Evolutionary conservation across 2,888 invertebrate genomes (phyloP), one percentile per base, ranked within the genome.

Genomic region (Zhuqinia jingwanae): DNA sequence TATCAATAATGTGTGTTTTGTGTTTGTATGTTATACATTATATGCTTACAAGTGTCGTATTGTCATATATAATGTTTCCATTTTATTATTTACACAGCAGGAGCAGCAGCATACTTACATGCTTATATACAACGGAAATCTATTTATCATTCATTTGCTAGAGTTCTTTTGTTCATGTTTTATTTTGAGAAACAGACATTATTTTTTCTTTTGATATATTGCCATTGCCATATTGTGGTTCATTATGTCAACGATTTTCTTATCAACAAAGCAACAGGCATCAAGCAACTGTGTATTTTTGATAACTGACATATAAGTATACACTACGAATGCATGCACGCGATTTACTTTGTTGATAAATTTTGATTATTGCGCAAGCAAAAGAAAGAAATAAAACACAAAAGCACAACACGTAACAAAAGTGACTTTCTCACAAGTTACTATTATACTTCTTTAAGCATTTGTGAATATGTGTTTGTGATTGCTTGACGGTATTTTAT

Each of bases 191-290:
- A 53, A 53, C 53, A 53, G 53, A 17, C n/a, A n/a, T n/a, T n/a
- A n/a, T n/a, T n/a, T n/a, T n/a, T n/a, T n/a, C n/a, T n/a, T n/a
- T n/a, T n/a, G n/a, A n/a, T n/a, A n/a, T n/a, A n/a, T n/a, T n/a
- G n/a, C n/a, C n/a, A n/a, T n/a, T n/a, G n/a, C n/a, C n/a, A n/a
- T n/a, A n/a, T n/a, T 22, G 15, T 58, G 20, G 30, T 30, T 63
- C 60, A 63, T n/a, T 63, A 8, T 63, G 30, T n/a, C n/a, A n/a
- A n/a, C n/a, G n/a, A n/a, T 63, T n/a, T 11, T 63, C 60, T 27
- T 63, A 63, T 63, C 60, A 63, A 15, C 30, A n/a, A 13, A 63
- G 60, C 60, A 63, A 63, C 60, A 63, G 60, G 60, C 60, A 30
- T 63, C 27, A 56, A 20, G 20, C 1, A 15, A 30, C 30, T 63